A percentile compares a stretch with the other conserved stretches of the same genome.
Conservation (phyloP, 2,888 invertebrate species). For the Pandemis corylana region DNA sequence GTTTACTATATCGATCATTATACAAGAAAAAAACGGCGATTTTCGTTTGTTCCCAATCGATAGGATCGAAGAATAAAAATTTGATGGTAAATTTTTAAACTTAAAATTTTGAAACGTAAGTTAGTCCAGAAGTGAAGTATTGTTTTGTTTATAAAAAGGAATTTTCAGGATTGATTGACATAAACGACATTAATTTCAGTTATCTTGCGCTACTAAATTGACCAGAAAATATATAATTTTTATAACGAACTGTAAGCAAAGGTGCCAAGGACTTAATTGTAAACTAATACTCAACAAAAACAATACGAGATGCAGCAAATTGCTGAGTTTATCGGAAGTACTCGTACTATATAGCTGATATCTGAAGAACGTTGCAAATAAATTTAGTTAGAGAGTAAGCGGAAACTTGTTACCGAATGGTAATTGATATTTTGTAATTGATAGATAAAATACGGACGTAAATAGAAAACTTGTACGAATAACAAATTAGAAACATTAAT, state of each 20-base stretch:
- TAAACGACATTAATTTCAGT: too few species aligned
- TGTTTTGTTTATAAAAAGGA: too few species aligned
- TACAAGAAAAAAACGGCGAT: background rate
- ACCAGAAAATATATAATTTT: too few species aligned
- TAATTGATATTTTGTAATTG: constrained; percentile 7
- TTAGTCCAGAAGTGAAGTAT: too few species aligned
- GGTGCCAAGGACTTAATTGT: too few species aligned
- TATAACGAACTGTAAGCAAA: too few species aligned
- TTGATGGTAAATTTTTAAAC: too few species aligned
- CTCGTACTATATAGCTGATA: background rate
- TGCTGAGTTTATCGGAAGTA: background rate
- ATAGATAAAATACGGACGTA: constrained; percentile 21
- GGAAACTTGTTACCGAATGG: constrained; percentile 1
- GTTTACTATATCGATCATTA: too few species aligned
- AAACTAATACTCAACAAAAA: background rate
- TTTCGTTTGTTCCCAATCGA: background rate
- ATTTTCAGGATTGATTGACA: too few species aligned
- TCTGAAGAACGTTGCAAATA: background rate
- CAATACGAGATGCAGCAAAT: background rate
- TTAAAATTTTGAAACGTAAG: too few species aligned
- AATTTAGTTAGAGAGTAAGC: background rate
- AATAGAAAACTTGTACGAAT: constrained; percentile 21
- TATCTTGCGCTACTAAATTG: too few species aligned
- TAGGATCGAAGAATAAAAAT: background rate
- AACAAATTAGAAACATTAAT: constrained; percentile 16